These are phyloP conservation scores for Gymnocheta viridis DNA, from an alignment of 2,888 invertebrate genomes.

Conservation along the genomic window DNA sequence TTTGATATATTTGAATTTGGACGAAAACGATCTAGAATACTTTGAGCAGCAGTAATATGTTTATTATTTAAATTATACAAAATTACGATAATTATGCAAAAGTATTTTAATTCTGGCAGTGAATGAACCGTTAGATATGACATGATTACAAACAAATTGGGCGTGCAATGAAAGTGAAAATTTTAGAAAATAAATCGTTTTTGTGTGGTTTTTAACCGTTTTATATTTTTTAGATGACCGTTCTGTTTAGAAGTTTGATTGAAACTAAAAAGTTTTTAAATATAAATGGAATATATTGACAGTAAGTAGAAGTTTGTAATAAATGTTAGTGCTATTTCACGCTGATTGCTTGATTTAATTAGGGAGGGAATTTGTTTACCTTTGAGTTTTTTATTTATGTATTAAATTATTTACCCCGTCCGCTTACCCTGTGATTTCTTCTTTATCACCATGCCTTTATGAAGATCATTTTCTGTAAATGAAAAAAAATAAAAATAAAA, in stretches of 20 bases:
- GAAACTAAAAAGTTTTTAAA: slow-evolving; percentile 54
- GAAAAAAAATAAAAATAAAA: not conserved
- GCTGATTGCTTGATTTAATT: slow-evolving; percentile 80
- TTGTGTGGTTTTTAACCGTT: not conserved
- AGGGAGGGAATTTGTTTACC: slow-evolving; percentile 54
- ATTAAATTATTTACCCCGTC: not conserved
- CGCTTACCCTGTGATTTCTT: not conserved
- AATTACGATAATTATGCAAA: slow-evolving; percentile 50
- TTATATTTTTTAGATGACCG: slow-evolving; percentile 32
- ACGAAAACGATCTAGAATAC: slow-evolving; percentile 77
- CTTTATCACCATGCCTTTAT: slow-evolving; percentile 9
- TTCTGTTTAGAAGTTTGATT: slow-evolving; percentile 62
- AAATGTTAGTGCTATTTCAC: slow-evolving; percentile 77
- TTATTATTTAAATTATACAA: slow-evolving; percentile 55
- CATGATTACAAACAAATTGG: slow-evolving; percentile 70
- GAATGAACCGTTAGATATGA: slow-evolving; percentile 65
- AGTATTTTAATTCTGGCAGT: slow-evolving; percentile 53
- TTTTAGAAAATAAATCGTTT: not conserved
- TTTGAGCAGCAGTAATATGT: slow-evolving; percentile 71
- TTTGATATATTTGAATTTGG: slow-evolving; percentile 71
- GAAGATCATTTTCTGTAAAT: not conserved
- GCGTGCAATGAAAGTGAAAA: slow-evolving; percentile 28
- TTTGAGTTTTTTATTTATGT: slow-evolving; percentile 17
- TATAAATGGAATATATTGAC: slow-evolving; percentile 39
- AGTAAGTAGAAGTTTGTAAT: slow-evolving; percentile 34